Evolutionary conservation across 2,797 vertebrate species (phyloP).

Genomic region (Acestrorhynchus altus): DNA sequence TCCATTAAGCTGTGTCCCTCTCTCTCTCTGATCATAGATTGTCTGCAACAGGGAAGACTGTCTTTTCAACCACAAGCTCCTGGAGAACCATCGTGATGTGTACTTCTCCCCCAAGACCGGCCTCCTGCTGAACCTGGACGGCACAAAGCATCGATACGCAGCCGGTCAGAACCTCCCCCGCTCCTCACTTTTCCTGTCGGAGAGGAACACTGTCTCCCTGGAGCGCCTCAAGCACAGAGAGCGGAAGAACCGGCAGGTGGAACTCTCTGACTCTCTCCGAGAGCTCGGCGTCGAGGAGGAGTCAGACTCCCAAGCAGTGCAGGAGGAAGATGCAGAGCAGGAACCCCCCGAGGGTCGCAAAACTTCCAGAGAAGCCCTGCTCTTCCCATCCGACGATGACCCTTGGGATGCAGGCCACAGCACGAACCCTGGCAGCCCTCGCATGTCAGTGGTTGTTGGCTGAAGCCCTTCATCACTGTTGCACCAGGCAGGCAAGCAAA

Average conservation of each 20-base stretch:
- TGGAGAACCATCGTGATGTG: slow-evolving; percentile 92
- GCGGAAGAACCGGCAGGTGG: slow-evolving; percentile 80
- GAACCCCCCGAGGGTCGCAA: slow-evolving; percentile 64
- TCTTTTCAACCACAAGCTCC: slow-evolving; percentile 85
- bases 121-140: slow-evolving; percentile 89
- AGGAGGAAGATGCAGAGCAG: slow-evolving; percentile 51
- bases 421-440: slow-evolving; percentile 66
- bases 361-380: slow-evolving; percentile 72
- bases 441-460: slow-evolving; percentile 68
- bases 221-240: slow-evolving; percentile 84
- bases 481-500: background rate
- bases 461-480: slow-evolving; percentile 47
- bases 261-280: slow-evolving; percentile 72
- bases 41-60: slow-evolving; percentile 85
- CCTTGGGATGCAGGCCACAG: slow-evolving; percentile 73
- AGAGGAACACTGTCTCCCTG: slow-evolving; percentile 89
- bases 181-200: slow-evolving; percentile 90
- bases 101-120: slow-evolving; percentile 86
- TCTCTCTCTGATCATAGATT: slow-evolving; percentile 68
- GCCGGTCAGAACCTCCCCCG: slow-evolving; percentile 85
- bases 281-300: slow-evolving; percentile 66
- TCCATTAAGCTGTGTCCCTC: background rate
- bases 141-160: slow-evolving; percentile 79
- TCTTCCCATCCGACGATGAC: slow-evolving; percentile 72
- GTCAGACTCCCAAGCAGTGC: slow-evolving; percentile 74